phyloP scores from a whole-genome alignment of 2,888 invertebrate species.

The Volucella inflata region DNA sequence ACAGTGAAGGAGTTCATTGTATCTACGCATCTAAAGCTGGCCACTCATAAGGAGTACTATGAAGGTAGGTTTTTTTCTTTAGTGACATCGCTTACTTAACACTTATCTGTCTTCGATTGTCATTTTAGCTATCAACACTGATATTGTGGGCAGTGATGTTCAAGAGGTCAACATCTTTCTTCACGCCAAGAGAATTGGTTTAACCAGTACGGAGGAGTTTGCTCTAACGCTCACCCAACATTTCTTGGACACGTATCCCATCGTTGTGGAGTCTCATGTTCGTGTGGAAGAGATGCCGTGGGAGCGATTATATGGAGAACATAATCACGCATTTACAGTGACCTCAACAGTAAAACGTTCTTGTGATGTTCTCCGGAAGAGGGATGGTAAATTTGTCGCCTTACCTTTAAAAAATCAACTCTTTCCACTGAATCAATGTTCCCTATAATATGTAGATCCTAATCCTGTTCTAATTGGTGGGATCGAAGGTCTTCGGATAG shows the following conservation, averaged over 20 bases:
- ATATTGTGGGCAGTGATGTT: conserved; percentile 77
- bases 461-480: conserved; percentile 73
- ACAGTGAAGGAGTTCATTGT: conserved; percentile 71
- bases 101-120: background rate
- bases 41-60: conserved; percentile 77
- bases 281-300: conserved; percentile 73
- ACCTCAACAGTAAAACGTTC: conserved; percentile 64
- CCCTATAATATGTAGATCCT: conserved; percentile 25
- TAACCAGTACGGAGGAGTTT: conserved; percentile 75
- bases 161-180: conserved; percentile 75
- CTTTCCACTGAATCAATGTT: background rate
- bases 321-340: conserved; percentile 75
- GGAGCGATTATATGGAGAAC: conserved; percentile 71
- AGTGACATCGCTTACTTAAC: background rate
- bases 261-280: conserved; percentile 74
- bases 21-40: conserved; percentile 71
- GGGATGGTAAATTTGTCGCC: conserved; percentile 47
- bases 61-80: conserved; percentile 59
- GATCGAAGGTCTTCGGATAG: conserved; percentile 66
- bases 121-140: conserved; percentile 74
- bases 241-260: conserved; percentile 75
- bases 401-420: background rate
- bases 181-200: conserved; percentile 74
- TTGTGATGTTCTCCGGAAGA: conserved; percentile 75
- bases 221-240: conserved; percentile 74